Base-by-base conservation (phyloP, 2,888 invertebrate genomes). In the Neoscelio sp. region DNA sequence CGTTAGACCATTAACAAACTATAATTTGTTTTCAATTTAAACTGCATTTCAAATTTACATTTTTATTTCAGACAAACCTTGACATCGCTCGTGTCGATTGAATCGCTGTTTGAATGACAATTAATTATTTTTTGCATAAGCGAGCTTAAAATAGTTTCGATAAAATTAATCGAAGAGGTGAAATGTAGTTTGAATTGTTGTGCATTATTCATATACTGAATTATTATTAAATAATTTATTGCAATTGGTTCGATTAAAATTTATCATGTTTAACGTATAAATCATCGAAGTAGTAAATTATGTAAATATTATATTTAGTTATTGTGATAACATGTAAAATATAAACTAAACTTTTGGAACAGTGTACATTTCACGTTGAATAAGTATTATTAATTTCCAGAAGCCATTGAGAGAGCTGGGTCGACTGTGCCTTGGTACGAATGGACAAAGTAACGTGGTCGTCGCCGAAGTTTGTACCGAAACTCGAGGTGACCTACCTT, bases 321-420 rank as follows among this genome's bases (percentile, higher is more conserved):
- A n/a, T n/a, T n/a, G n/a, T n/a, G n/a, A n/a, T n/a, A n/a, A n/a
- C n/a, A n/a, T n/a, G n/a, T n/a, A n/a, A n/a, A n/a, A n/a, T n/a
- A n/a, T n/a, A n/a, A n/a, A n/a, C n/a, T n/a, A n/a, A n/a, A n/a
- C n/a, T n/a, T n/a, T n/a, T n/a, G n/a, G n/a, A n/a, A n/a, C n/a
- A n/a, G n/a, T n/a, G n/a, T n/a, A n/a, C n/a, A n/a, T n/a, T n/a
- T n/a, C n/a, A n/a, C 20, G n/a, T 44, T 18, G n/a, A 44, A 44
- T 17, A 2, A 44, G n/a, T 8, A 46, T 46, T 40, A 60, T 33
- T 12, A 50, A 67, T 73, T 75, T 64, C 33, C 84, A 91, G 91
- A 91, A 91, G 85, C 91, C 91, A 87, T 81, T 91, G 88, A 90
- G 88, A 87, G 91, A 91, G 84, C 85, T 91, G 79, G 85, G 90